phyloP scores from a whole-genome alignment of 2,797 vertebrate genomes.

The Acrossocheilus wenchowensis region DNA sequence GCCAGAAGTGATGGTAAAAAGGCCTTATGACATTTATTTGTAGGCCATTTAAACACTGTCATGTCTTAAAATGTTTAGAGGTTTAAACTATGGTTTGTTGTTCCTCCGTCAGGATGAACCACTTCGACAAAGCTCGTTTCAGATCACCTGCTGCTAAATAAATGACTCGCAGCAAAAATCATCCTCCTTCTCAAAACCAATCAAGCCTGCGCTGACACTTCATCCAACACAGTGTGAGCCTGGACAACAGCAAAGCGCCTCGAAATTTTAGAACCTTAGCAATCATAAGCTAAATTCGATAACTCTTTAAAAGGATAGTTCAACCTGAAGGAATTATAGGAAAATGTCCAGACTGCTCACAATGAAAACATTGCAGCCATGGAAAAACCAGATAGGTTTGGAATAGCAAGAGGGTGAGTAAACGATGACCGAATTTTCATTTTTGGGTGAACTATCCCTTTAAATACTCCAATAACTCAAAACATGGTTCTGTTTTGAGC shows the following conservation, averaged over 20 bases:
- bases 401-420: conserved; percentile 1
- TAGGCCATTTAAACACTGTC: neutral
- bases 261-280: conserved; percentile 20
- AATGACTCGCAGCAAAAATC: conserved; percentile 30
- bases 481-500: conserved; percentile 7
- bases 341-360: neutral
- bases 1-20: neutral
- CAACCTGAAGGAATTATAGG: neutral
- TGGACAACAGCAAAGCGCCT: conserved; percentile 4
- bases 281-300: neutral
- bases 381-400: neutral
- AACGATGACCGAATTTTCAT: neutral
- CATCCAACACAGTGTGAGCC: conserved; percentile 29
- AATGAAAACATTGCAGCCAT: neutral
- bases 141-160: conserved; percentile 32
- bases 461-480: neutral
- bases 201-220: conserved; percentile 18
- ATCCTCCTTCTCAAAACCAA: conserved; percentile 25
- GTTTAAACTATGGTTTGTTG: neutral
- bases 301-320: neutral
- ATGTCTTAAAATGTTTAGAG: neutral
- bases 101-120: conserved; percentile 6
- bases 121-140: conserved; percentile 2
- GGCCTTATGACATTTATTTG: neutral
- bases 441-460: neutral